Base-by-base conservation (phyloP, 2,113 vertebrate genomes). In the Lamprotornis superbus region DNA sequence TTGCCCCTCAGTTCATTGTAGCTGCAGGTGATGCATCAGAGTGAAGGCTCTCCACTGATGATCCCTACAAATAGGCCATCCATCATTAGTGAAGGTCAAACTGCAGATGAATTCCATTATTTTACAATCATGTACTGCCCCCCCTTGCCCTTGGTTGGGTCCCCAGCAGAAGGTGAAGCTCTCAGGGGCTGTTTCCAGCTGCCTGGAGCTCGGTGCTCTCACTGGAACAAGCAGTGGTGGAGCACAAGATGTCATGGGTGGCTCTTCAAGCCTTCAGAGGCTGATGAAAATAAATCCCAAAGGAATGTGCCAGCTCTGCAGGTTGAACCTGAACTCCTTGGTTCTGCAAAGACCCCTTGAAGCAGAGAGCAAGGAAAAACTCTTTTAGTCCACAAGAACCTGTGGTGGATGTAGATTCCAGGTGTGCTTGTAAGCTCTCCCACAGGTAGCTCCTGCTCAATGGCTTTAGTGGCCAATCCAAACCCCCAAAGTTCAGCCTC, bases 71-170 rank as follows among this genome's bases (percentile, higher is more conserved):
- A 63, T 78, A 56, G 77, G n/a, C 96, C 57, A 95, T 97, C 91
- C 78, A 93, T 97, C 97, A 97, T 88, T 57, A 95, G 57, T 31
- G 90, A 96, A 96, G 96, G 97, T 94, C 96, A 93, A 77, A 77
- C 21, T 80, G 9, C 86, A 92, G 94, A 94, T 70, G 85, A 93
- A 91, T 97, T 80, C 90, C 76, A 94, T 97, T 84, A 94, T 91
- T 96, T 97, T 84, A 61, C 86, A 67, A 74, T 92, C 86, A 91
- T 37, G 33, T 30, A 8, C 42, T 77, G 83, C 86, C 79, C 84
- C 56, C 22, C 50, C 37, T 76, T 46, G 79, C 90, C 84, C 78
- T 74, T 67, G 46, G 7, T 22, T 81, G 87, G 73, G 60, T 77
- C 60, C 67, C 47, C 90, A 59, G 80, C 63, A 83, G 65, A n/a